phyloP scores from a whole-genome alignment of 30 jellyfish, hydroid and myxozoan genomes.

The Pelagia noctiluca region DNA sequence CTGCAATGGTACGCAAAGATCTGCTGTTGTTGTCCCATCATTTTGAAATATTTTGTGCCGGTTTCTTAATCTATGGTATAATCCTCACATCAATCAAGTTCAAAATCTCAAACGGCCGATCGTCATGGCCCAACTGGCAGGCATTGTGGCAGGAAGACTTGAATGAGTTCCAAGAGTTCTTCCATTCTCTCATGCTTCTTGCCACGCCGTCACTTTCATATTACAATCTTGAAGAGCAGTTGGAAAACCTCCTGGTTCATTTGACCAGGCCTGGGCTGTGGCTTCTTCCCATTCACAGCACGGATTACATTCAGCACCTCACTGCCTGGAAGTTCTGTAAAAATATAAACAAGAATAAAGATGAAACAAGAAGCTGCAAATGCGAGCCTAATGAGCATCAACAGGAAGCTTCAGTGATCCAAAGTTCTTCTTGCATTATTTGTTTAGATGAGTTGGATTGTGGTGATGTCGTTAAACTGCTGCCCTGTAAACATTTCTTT shows the following conservation, averaged over 20 bases:
- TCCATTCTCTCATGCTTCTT: slow-evolving; percentile 59
- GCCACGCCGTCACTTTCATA: slow-evolving; percentile 78
- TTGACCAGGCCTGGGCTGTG: slow-evolving; percentile 89
- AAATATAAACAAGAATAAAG: neutral
- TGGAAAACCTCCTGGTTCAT: slow-evolving; percentile 78
- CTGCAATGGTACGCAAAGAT: slow-evolving; percentile 89
- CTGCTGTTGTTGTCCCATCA: slow-evolving; percentile 81
- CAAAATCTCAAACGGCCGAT: slow-evolving; percentile 56
- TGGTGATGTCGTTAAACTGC: slow-evolving; percentile 62
- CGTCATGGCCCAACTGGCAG: slow-evolving; percentile 51
- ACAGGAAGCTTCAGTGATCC: slow-evolving; percentile 39
- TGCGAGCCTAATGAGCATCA: slow-evolving; percentile 18
- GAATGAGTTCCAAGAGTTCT: slow-evolving; percentile 67
- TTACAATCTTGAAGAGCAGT: slow-evolving; percentile 78
- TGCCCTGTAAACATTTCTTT: slow-evolving; percentile 94
- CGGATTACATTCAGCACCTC: slow-evolving; percentile 69
- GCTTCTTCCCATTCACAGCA: slow-evolving; percentile 86
- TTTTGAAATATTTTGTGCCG: slow-evolving; percentile 66
- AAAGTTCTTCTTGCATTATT: slow-evolving; percentile 68
- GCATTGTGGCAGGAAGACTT: slow-evolving; percentile 71
- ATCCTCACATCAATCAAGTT: slow-evolving; percentile 74
- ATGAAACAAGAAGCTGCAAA: slow-evolving; percentile 17
- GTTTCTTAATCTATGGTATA: slow-evolving; percentile 80
- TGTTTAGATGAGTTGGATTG: slow-evolving; percentile 84
- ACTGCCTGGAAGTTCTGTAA: slow-evolving; percentile 77